Conservation (phyloP, 1,140 invertebrate genomes). For the Cotesia vestalis region DNA sequence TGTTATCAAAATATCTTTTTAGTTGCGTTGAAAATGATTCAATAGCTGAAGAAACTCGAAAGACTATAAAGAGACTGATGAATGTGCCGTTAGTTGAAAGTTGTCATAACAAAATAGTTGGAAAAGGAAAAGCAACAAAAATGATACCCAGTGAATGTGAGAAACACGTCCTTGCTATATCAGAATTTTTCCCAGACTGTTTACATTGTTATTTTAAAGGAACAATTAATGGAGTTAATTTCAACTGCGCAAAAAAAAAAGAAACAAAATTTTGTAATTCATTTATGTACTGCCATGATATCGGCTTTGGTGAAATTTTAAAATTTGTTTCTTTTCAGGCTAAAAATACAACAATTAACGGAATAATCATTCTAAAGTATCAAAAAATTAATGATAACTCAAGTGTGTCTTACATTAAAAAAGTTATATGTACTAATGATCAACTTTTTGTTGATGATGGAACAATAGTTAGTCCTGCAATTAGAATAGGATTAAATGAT, state of each 20-base stretch:
- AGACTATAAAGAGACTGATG: too few species aligned
- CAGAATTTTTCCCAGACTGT: too few species aligned
- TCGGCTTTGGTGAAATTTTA: not conserved
- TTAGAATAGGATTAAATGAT: not conserved
- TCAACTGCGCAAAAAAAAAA: not conserved
- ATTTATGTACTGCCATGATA: not conserved
- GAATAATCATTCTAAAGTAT: not conserved
- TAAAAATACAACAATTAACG: not conserved
- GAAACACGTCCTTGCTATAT: too few species aligned
- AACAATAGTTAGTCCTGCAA: not conserved
- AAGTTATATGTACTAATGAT: not conserved
- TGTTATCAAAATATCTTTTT: too few species aligned
- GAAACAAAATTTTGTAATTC: conserved; percentile 6
- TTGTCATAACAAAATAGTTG: too few species aligned
- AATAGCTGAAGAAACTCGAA: too few species aligned
- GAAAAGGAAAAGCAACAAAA: too few species aligned
- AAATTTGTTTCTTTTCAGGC: not conserved
- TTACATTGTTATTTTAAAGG: not conserved
- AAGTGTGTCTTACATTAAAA: not conserved
- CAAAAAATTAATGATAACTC: not conserved
- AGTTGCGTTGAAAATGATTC: too few species aligned
- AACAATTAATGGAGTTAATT: not conserved
- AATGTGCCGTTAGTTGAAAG: too few species aligned
- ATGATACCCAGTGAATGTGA: too few species aligned
- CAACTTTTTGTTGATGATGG: not conserved